These are phyloP conservation scores for Ips nitidus DNA, from an alignment of 1,140 invertebrate species.

Conservation along the genomic window DNA sequence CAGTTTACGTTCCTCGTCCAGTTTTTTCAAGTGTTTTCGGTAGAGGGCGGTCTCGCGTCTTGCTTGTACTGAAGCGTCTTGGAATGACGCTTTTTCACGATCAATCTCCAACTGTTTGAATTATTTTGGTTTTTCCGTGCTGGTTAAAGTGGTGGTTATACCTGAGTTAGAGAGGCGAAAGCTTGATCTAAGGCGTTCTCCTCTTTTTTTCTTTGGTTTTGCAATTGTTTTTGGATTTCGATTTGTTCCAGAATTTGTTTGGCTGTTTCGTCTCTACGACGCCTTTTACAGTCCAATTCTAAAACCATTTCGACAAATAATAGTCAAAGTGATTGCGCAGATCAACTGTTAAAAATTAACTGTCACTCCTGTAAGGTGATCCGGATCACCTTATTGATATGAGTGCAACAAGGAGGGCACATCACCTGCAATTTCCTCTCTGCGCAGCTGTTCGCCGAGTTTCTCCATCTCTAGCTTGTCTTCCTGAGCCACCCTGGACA, in stretches of 20 bases:
- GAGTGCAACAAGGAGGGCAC: not conserved
- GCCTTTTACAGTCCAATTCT: slow-evolving; percentile 37
- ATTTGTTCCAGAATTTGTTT: slow-evolving; percentile 46
- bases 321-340: too few relatives aligned
- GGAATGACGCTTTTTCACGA: slow-evolving; percentile 39
- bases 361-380: too few relatives aligned
- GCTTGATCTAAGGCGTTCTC: slow-evolving; percentile 45
- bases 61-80: slow-evolving; percentile 33
- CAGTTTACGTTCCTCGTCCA: slow-evolving; percentile 40
- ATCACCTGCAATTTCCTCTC: slow-evolving; percentile 39
- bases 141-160: slow-evolving; percentile 1
- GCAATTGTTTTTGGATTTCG: slow-evolving; percentile 38
- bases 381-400: not conserved
- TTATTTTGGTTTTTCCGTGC: not conserved
- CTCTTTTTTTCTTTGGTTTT: slow-evolving; percentile 41
- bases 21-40: slow-evolving; percentile 43
- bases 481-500: slow-evolving; percentile 39
- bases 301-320: not conserved
- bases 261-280: slow-evolving; percentile 37
- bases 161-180: slow-evolving; percentile 36
- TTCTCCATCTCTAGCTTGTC: slow-evolving; percentile 43
- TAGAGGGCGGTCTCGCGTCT: slow-evolving; percentile 44
- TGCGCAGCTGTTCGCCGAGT: slow-evolving; percentile 39
- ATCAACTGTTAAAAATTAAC: too few relatives aligned
- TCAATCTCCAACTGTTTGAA: slow-evolving; percentile 38